Evolutionary conservation across 2,113 vertebrate genomes (phyloP).

Genomic region (Bubo blakistoni): DNA sequence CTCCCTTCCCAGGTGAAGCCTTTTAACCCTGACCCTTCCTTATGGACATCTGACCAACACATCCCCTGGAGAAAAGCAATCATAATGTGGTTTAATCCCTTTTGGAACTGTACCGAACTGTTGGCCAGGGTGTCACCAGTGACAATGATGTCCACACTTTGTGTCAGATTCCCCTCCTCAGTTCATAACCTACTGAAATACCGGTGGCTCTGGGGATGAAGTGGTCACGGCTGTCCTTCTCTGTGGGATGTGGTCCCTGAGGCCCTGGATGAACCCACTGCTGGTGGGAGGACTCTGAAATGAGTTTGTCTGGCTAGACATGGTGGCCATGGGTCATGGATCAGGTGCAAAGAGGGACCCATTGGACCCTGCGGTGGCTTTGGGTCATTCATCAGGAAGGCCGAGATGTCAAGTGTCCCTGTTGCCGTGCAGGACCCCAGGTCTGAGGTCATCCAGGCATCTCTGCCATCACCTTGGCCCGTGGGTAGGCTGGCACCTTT

Average conservation of each 20-base stretch:
- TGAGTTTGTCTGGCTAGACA: background rate
- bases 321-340: too few relatives aligned
- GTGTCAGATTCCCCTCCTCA: accelerated
- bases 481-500: background rate
- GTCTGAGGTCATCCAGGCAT: background rate
- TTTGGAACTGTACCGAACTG: background rate
- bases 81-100: background rate
- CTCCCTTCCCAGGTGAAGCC: background rate
- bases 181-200: background rate
- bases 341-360: background rate
- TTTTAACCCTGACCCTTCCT: background rate
- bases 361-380: background rate
- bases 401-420: background rate
- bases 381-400: background rate
- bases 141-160: background rate
- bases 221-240: background rate
- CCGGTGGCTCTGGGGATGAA: background rate
- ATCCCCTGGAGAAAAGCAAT: background rate
- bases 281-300: background rate
- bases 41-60: background rate
- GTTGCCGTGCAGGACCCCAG: background rate
- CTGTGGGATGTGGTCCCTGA: background rate
- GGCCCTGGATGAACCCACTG: background rate
- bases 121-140: background rate
- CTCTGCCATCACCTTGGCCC: background rate